Conservation (phyloP, 1,140 invertebrate species). For the Drosophila repleta region DNA sequence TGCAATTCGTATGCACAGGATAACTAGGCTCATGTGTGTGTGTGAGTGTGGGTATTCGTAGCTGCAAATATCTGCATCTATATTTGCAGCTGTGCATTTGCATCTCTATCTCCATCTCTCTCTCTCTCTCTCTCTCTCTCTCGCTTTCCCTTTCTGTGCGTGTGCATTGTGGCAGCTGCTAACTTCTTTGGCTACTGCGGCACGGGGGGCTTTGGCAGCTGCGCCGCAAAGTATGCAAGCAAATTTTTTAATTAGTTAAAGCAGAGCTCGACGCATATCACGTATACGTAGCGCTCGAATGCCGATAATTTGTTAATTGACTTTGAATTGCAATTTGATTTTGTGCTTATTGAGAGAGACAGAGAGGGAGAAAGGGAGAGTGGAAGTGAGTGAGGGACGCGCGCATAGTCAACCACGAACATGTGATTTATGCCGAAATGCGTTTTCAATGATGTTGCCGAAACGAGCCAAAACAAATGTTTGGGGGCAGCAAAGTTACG, state of each 20-base stretch:
- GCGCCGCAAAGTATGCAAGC: conserved; percentile 15
- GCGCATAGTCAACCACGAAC: conserved; percentile 21
- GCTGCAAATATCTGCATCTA: neutral
- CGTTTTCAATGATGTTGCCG: conserved; percentile 54
- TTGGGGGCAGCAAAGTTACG: conserved; percentile 32
- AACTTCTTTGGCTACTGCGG: conserved; percentile 7
- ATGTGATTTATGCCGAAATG: conserved; percentile 61
- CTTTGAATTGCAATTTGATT: conserved; percentile 56
- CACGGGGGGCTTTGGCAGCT: conserved; percentile 19
- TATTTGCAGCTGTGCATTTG: neutral
- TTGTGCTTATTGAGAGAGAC: conserved; percentile 27
- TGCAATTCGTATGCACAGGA: neutral
- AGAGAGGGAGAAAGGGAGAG: neutral
- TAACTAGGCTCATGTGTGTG: neutral
- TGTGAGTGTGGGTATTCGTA: neutral
- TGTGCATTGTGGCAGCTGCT: conserved; percentile 13
- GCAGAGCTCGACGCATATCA: conserved; percentile 18
- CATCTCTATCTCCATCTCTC: too few relatives aligned
- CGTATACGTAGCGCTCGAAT: conserved; percentile 24
- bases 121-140: too few relatives aligned
- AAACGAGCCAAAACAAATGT: conserved; percentile 24
- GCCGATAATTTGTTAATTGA: conserved; percentile 55
- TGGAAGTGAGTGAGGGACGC: neutral
- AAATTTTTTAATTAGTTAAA: conserved; percentile 22
- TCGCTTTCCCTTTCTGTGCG: neutral